A percentile compares a stretch with the other conserved stretches of the same genome.
Conservation (phyloP, 2,797 vertebrate genomes). For the Coendou prehensilis region DNA sequence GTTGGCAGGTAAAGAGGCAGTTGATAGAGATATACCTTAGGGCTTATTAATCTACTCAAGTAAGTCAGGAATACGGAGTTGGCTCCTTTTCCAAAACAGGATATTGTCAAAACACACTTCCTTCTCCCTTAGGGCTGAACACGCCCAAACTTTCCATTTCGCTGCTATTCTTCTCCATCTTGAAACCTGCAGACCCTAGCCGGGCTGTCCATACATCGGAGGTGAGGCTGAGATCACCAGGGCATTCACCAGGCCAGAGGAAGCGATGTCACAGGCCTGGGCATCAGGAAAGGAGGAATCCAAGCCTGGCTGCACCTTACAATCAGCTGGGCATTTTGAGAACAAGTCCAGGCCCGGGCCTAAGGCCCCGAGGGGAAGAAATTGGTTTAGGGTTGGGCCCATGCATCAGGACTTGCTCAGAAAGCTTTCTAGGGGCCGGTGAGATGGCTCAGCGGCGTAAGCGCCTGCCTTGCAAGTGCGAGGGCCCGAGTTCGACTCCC, state of each 20-base stretch:
- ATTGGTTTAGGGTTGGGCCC: not conserved
- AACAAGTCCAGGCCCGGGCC: not conserved
- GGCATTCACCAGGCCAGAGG: not conserved
- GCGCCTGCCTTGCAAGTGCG: no score
- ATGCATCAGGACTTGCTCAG: not conserved
- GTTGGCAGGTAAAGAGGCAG: conserved; percentile 8
- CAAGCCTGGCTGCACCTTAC: not conserved
- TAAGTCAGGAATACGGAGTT: conserved; percentile 34
- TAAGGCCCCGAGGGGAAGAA: not conserved
- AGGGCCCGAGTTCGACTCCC: no score
- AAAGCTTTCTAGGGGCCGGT: not conserved
- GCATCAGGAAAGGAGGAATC: not conserved
- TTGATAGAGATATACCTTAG: not conserved
- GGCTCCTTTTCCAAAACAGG: conserved; percentile 5
- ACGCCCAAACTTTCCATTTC: not conserved
- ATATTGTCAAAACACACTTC: not conserved
- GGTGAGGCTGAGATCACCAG: not conserved
- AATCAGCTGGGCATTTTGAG: not conserved
- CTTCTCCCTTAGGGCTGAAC: not conserved
- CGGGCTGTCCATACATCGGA: not conserved
- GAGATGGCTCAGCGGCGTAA: no score
- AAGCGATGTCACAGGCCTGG: not conserved
- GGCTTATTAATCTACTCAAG: conserved; percentile 45
- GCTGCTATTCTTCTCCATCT: not conserved
- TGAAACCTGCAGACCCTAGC: not conserved